A percentile compares a stretch with the other conserved stretches of the same genome.
Conservation (phyloP, 2,888 invertebrate species). For the Lasioglossum lativentre region DNA sequence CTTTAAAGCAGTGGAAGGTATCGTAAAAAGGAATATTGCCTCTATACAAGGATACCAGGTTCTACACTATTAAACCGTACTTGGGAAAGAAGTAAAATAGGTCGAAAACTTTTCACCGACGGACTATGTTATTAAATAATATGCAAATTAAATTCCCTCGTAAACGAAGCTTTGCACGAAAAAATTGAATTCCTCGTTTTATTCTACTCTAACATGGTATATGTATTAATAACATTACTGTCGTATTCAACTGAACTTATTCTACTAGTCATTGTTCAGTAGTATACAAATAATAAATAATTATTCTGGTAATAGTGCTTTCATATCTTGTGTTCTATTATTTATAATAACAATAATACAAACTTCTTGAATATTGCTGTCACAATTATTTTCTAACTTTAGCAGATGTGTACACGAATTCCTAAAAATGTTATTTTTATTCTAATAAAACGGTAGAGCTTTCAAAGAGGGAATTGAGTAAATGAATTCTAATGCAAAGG, state of each 20-base stretch:
- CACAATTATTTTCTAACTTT: not conserved
- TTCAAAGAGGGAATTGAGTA: not conserved
- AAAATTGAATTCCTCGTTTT: not conserved
- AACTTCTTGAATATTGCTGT: not conserved
- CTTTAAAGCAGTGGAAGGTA: not conserved
- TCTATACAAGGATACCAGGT: not conserved
- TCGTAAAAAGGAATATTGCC: constrained; percentile 6
- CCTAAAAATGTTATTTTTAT: not conserved
- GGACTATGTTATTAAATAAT: not conserved
- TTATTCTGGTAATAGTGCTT: not conserved
- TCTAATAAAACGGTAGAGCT: not conserved
- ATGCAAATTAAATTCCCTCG: not conserved
- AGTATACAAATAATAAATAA: not conserved
- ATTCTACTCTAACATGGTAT: not conserved
- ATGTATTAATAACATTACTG: not conserved
- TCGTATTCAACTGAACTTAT: not conserved
- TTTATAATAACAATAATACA: too few species aligned
- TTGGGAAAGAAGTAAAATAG: not conserved
- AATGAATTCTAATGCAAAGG: not conserved
- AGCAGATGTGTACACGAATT: not conserved
- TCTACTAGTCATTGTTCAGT: too few species aligned
- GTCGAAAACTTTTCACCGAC: not conserved
- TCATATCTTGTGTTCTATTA: not conserved
- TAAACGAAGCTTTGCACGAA: constrained; percentile 1
- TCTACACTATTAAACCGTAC: constrained; percentile 5